Evolutionary conservation across 2,888 invertebrate species (phyloP).

Genomic region (Tricholauxania praeusta): DNA sequence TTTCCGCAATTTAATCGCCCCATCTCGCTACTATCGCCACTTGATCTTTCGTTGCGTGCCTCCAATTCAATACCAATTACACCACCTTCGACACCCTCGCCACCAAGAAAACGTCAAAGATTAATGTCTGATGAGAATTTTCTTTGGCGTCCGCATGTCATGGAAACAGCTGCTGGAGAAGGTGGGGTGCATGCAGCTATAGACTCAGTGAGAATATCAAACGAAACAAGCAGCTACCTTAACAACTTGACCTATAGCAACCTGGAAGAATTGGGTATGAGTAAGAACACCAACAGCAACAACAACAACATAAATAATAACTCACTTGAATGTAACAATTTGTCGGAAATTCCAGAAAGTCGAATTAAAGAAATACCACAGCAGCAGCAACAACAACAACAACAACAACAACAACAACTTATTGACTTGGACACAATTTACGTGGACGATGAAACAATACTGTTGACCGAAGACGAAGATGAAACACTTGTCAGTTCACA

Average conservation of each 20-base stretch:
- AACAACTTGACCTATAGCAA: conserved; percentile 45
- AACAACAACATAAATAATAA: conserved; percentile 39
- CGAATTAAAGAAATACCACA: conserved; percentile 51
- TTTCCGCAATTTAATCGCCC: conserved; percentile 64
- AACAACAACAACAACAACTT: conserved; percentile 34
- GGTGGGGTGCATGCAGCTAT: conserved; percentile 5
- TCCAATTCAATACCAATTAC: conserved; percentile 65
- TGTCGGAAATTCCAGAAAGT: conserved; percentile 59
- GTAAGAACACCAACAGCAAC: conserved; percentile 34
- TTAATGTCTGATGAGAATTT: conserved; percentile 61
- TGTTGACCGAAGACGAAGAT: conserved; percentile 61
- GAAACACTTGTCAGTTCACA: conserved; percentile 64
- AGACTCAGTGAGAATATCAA: conserved; percentile 33
- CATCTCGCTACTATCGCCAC: conserved; percentile 58
- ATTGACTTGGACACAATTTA: conserved; percentile 47
- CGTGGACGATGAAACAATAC: conserved; percentile 65
- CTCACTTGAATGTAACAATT: conserved; percentile 50
- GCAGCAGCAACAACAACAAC: conserved; percentile 35
- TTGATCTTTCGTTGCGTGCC: conserved; percentile 66
- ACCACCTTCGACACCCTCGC: conserved; percentile 68
- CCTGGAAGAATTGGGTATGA: conserved; percentile 36
- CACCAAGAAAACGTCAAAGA: conserved; percentile 64
- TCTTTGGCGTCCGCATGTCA: conserved; percentile 64
- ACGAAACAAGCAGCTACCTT: conserved; percentile 39
- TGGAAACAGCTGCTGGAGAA: conserved; percentile 42